Evolutionary conservation across 2,888 invertebrate genomes (phyloP).

Genomic region (Linnaemya tessellans): DNA sequence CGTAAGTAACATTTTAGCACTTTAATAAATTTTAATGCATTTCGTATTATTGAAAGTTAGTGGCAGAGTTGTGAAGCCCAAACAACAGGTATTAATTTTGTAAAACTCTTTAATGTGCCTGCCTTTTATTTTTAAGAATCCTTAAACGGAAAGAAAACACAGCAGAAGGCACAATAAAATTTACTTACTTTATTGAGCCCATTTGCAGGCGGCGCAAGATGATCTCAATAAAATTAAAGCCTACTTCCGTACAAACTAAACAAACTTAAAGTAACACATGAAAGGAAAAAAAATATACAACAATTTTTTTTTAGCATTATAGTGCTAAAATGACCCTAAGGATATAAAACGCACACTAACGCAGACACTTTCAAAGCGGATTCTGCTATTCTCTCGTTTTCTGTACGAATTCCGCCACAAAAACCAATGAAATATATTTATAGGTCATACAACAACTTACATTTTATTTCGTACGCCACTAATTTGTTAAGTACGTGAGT

Average conservation of each 20-base stretch:
- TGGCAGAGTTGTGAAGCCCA: too few relatives aligned
- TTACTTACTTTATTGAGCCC: constrained; percentile 48
- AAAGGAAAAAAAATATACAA: constrained; percentile 7
- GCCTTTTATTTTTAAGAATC: neutral
- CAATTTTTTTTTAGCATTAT: constrained; percentile 47
- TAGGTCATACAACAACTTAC: constrained; percentile 63
- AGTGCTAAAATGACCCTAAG: constrained; percentile 69
- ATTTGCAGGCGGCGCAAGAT: constrained; percentile 19
- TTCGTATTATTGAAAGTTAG: constrained; percentile 35
- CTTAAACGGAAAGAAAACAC: neutral
- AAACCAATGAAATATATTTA: constrained; percentile 47
- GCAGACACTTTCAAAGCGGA: neutral
- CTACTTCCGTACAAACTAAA: constrained; percentile 25
- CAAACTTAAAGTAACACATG: constrained; percentile 26
- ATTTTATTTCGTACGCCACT: constrained; percentile 11
- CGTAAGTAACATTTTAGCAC: constrained; percentile 37
- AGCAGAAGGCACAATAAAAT: neutral
- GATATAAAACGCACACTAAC: constrained; percentile 23
- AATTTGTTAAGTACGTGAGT: neutral
- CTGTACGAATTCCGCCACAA: neutral
- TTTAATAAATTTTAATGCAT: constrained; percentile 48
- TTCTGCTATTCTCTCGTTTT: neutral
- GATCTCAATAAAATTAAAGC: constrained; percentile 34
- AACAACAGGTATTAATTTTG: constrained; percentile 52
- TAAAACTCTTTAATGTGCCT: neutral